phyloP scores from a whole-genome alignment of 1,140 invertebrate genomes.

The Temnothorax nylanderi region DNA sequence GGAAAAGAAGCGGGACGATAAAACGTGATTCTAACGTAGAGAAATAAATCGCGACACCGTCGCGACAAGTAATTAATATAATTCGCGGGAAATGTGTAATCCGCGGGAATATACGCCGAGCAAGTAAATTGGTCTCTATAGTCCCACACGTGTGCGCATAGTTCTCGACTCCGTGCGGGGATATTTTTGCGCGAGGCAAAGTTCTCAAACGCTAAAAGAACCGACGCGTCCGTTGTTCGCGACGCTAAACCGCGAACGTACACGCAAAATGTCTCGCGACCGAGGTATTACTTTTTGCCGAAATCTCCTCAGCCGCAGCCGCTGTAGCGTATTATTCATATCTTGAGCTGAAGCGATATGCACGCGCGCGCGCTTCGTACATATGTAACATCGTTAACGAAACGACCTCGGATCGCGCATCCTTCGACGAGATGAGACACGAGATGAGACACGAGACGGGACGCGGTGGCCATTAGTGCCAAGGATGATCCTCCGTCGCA shows the following conservation, averaged over 20 bases:
- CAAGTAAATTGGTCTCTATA: neutral
- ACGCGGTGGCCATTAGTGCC: slow-evolving; percentile 40
- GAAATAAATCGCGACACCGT: slow-evolving; percentile 10
- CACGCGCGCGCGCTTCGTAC: neutral
- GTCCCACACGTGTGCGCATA: neutral
- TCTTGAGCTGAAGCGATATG: slow-evolving; percentile 5
- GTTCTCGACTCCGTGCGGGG: neutral
- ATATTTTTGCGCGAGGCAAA: neutral
- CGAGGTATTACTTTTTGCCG: neutral
- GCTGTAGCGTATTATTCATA: slow-evolving; percentile 32
- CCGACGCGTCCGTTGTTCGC: neutral
- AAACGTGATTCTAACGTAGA: slow-evolving; percentile 25
- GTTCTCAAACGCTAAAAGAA: neutral
- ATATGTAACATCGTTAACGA: slow-evolving; percentile 44
- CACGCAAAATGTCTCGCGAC: neutral
- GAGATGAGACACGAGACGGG: slow-evolving; percentile 26
- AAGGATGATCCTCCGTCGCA: slow-evolving; percentile 37
- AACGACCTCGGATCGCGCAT: slow-evolving; percentile 34
- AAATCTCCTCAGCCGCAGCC: slow-evolving; percentile 13
- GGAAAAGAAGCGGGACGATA: slow-evolving; percentile 16
- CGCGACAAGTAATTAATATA: slow-evolving; percentile 36
- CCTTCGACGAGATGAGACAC: slow-evolving; percentile 47
- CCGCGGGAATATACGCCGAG: neutral
- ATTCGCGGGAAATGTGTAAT: neutral
- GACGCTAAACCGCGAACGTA: slow-evolving; percentile 14